Evolutionary conservation across 2,888 invertebrate genomes (phyloP).

Genomic region (Epiblema foenella): DNA sequence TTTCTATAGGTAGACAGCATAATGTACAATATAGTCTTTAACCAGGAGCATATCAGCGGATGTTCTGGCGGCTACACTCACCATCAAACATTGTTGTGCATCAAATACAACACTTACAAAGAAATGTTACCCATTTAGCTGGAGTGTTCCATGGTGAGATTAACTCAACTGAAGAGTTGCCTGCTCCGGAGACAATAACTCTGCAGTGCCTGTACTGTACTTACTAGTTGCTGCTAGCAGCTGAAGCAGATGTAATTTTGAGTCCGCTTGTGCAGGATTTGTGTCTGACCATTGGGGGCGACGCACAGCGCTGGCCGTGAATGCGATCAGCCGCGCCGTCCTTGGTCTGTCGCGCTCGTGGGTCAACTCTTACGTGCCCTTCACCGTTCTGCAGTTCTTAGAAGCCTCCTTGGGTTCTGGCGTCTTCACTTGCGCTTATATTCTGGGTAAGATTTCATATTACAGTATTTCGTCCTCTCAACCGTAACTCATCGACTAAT

Average conservation of each 20-base stretch:
- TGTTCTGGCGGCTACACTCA: background rate
- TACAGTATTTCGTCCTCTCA: background rate
- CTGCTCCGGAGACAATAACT: too few relatives aligned
- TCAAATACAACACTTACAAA: background rate
- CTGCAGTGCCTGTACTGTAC: too few relatives aligned
- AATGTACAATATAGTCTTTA: too few relatives aligned
- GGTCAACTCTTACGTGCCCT: conserved; percentile 86
- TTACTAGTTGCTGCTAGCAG: too few relatives aligned
- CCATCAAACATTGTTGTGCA: background rate
- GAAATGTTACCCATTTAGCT: background rate
- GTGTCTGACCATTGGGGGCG: conserved; percentile 90
- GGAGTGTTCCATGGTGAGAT: background rate
- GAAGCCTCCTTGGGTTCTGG: conserved; percentile 88
- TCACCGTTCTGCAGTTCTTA: conserved; percentile 87
- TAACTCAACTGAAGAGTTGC: too few relatives aligned
- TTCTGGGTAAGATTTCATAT: conserved; percentile 83
- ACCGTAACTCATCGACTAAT: background rate
- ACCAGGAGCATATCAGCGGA: background rate
- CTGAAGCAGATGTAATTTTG: too few relatives aligned
- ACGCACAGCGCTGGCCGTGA: conserved; percentile 82
- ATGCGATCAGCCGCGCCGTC: conserved; percentile 84
- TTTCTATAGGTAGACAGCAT: too few relatives aligned
- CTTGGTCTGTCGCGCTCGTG: conserved; percentile 85
- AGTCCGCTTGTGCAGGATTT: conserved; percentile 71
- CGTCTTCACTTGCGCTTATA: conserved; percentile 88